Evolutionary conservation across 2,888 invertebrate species (phyloP).

Genomic region (Polia nebulosa): DNA sequence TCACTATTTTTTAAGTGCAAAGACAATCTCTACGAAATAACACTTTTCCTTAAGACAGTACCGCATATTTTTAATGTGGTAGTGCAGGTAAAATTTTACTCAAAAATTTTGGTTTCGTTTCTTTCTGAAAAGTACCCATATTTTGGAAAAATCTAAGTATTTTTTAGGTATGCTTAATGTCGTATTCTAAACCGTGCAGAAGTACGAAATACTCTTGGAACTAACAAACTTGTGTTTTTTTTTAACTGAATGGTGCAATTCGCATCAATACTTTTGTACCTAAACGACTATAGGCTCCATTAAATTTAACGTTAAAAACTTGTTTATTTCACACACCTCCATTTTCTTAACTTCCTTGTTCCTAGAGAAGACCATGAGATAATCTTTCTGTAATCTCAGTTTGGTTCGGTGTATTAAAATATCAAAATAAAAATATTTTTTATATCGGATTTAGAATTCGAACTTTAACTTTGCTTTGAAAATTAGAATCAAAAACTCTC

Average conservation of each 20-base stretch:
- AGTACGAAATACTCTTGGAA: background rate
- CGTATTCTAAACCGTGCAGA: too few species aligned
- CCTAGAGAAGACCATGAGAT: background rate
- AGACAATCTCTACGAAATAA: too few species aligned
- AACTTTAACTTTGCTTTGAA: too few species aligned
- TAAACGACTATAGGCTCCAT: slow-evolving; percentile 42
- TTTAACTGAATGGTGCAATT: slow-evolving; percentile 19
- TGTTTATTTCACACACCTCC: slow-evolving; percentile 6
- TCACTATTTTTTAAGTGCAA: too few species aligned
- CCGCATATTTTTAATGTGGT: too few species aligned
- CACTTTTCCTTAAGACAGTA: too few species aligned
- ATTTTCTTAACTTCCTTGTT: background rate
- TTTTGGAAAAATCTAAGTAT: too few species aligned
- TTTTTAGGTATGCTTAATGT: background rate
- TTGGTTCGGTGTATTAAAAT: too few species aligned
- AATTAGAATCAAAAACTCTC: too few species aligned
- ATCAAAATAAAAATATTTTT: too few species aligned
- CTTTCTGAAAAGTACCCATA: background rate
- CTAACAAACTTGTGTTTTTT: background rate
- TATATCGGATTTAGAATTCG: too few species aligned
- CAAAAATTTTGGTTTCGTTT: background rate
- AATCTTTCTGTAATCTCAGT: too few species aligned
- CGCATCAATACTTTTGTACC: slow-evolving; percentile 17
- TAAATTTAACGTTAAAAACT: slow-evolving; percentile 32
- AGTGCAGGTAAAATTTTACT: background rate